Evolutionary conservation across 1,140 invertebrate species (phyloP).

Genomic region (Conopomorpha cramerella): DNA sequence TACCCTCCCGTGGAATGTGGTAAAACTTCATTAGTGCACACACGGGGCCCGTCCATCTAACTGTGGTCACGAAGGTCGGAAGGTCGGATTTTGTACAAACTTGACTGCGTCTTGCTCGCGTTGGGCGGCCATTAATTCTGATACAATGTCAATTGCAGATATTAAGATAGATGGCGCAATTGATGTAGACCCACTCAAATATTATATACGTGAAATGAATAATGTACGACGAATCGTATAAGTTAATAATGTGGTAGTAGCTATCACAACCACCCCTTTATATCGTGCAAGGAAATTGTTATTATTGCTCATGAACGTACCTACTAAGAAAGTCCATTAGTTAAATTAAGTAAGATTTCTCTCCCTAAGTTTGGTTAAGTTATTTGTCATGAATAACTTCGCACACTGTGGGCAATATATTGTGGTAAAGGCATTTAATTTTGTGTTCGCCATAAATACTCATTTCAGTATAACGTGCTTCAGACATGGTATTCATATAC

Average conservation of each 20-base stretch:
- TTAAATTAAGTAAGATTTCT: slow-evolving; percentile 52
- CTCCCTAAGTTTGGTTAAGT: slow-evolving; percentile 27
- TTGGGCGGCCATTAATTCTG: no score
- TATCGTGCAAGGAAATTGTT: no score
- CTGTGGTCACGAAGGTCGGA: slow-evolving; percentile 22
- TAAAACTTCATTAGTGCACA: slow-evolving; percentile 26
- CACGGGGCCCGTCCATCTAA: slow-evolving; percentile 28
- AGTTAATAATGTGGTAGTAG: no score
- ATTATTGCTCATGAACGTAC: no score
- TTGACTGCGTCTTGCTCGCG: not conserved
- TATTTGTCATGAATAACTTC: slow-evolving; percentile 43
- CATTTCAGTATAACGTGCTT: no score
- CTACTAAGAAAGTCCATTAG: slow-evolving; percentile 44
- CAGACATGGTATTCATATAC: no score
- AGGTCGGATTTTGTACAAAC: slow-evolving; percentile 7
- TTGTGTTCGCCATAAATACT: slow-evolving; percentile 33
- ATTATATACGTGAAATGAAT: no score
- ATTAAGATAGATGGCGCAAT: no score
- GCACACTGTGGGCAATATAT: slow-evolving; percentile 11
- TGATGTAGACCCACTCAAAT: no score
- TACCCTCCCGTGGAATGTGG: slow-evolving; percentile 3
- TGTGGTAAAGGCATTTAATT: slow-evolving; percentile 50
- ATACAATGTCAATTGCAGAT: no score
- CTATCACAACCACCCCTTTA: no score
- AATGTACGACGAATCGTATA: no score